Percentiles rank a stretch among this genome's conserved stretches.
These are phyloP conservation scores for Prinia subflava DNA, from an alignment of 2,113 vertebrate species.

Conservation along the genomic window DNA sequence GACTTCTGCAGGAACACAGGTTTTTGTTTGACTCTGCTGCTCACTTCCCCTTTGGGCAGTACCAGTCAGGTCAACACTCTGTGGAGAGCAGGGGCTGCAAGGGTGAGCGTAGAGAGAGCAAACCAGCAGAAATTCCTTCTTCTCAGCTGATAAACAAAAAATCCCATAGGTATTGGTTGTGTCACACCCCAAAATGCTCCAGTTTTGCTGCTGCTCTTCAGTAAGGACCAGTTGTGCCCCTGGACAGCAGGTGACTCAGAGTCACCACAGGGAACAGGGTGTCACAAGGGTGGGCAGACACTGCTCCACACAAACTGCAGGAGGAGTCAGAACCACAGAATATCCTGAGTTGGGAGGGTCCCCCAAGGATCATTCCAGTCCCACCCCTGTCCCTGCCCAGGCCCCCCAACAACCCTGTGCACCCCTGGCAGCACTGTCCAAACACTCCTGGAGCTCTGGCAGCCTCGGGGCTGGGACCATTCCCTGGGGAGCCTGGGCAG, in stretches of 20 bases:
- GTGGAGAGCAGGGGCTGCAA: neutral
- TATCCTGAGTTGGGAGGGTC: neutral
- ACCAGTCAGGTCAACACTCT: neutral
- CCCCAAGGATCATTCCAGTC: neutral
- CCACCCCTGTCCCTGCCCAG: neutral
- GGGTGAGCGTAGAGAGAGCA: neutral
- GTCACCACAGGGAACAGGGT: neutral
- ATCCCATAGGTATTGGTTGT: neutral
- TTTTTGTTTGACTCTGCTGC: neutral
- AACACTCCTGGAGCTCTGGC: neutral
- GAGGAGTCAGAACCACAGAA: neutral
- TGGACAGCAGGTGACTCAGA: neutral
- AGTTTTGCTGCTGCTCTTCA: neutral
- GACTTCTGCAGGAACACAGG: neutral
- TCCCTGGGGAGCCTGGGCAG: neutral
- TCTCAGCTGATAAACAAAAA: neutral
- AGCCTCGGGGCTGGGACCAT: neutral
- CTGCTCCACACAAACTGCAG: neutral
- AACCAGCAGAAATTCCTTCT: neutral
- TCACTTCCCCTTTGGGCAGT: neutral
- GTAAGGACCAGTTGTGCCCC: accelerated
- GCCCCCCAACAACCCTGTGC: neutral
- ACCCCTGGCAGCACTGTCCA: accelerated
- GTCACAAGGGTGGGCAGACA: neutral
- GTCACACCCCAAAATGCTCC: neutral